These are phyloP conservation scores for Mythimna vitellina DNA, from an alignment of 2,888 invertebrate species.

Conservation along the genomic window DNA sequence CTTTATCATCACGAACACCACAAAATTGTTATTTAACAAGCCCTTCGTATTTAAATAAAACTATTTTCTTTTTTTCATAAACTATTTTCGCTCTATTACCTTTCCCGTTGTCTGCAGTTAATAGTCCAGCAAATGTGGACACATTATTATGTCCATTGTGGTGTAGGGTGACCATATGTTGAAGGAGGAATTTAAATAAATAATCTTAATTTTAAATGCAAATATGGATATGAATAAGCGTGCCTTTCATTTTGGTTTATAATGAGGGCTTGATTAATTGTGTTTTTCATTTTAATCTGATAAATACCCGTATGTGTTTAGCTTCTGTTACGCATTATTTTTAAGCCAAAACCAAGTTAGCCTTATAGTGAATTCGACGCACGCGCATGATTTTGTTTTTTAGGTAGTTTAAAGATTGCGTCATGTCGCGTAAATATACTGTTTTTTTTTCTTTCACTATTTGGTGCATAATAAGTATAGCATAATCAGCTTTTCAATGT, in stretches of 20 bases:
- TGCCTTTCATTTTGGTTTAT: slow-evolving; percentile 20
- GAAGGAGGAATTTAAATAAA: slow-evolving; percentile 38
- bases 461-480: too few species aligned
- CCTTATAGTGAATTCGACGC: too few species aligned
- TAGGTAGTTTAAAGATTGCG: too few species aligned
- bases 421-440: too few species aligned
- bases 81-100: slow-evolving; percentile 73
- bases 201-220: slow-evolving; percentile 54
- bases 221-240: slow-evolving; percentile 38
- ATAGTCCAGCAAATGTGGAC: slow-evolving; percentile 83
- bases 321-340: neutral
- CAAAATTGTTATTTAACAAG: slow-evolving; percentile 65
- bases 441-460: too few species aligned
- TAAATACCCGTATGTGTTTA: neutral
- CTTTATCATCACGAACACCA: slow-evolving; percentile 43
- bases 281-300: slow-evolving; percentile 32
- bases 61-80: slow-evolving; percentile 51
- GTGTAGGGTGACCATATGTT: slow-evolving; percentile 73
- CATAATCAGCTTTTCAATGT: too few species aligned
- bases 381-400: too few species aligned
- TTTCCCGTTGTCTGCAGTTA: slow-evolving; percentile 75
- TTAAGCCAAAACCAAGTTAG: neutral
- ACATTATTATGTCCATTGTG: slow-evolving; percentile 70
- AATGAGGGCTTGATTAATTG: slow-evolving; percentile 46
- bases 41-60: slow-evolving; percentile 47